Evolutionary conservation across 2,888 invertebrate genomes (phyloP).

Genomic region (Brenthis daphne): DNA sequence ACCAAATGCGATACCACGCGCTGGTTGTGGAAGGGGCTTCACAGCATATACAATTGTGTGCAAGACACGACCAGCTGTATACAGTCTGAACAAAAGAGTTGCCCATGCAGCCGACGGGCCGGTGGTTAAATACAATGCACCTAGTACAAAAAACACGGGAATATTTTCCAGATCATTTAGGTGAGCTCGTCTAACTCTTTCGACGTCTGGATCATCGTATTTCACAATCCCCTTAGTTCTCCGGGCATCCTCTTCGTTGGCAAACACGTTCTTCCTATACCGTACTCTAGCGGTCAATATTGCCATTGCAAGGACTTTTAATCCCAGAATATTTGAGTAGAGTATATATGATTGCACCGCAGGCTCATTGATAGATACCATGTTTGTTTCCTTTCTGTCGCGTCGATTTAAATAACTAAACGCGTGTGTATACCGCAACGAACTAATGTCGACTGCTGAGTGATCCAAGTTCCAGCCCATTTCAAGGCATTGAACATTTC

Average conservation of each 20-base stretch:
- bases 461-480: not conserved
- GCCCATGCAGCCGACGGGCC: conserved; percentile 57
- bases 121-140: conserved; percentile 79
- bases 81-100: conserved; percentile 56
- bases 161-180: conserved; percentile 89
- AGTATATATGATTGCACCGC: conserved; percentile 63
- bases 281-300: conserved; percentile 56
- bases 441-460: not conserved
- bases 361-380: conserved; percentile 11
- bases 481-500: not conserved
- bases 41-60: conserved; percentile 86
- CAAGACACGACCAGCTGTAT: conserved; percentile 70
- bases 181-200: conserved; percentile 81
- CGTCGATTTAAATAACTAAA: not conserved
- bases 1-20: conserved; percentile 59
- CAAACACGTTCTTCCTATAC: conserved; percentile 53
- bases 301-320: conserved; percentile 58
- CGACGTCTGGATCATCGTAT: conserved; percentile 61
- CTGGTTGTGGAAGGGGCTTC: conserved; percentile 82
- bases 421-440: not conserved
- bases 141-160: conserved; percentile 83
- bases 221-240: conserved; percentile 58
- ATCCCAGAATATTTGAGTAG: conserved; percentile 63
- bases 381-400: not conserved
- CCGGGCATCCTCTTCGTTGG: conserved; percentile 66